phyloP scores from a whole-genome alignment of 2,888 invertebrate genomes.

The Beris chalybata region DNA sequence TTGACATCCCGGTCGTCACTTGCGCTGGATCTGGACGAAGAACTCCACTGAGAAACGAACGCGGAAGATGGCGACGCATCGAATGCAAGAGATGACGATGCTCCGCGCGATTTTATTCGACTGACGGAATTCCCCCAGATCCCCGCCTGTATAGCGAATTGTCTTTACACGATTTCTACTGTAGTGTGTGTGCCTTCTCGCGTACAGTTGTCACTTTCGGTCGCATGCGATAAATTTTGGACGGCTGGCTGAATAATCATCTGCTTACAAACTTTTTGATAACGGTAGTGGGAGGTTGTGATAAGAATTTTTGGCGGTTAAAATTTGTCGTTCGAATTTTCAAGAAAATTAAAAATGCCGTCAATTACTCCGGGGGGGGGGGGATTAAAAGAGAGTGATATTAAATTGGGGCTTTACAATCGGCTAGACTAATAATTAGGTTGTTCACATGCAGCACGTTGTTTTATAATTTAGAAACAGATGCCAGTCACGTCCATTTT shows the following conservation, averaged over 20 bases:
- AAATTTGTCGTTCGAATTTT: too few relatives aligned
- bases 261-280: too few relatives aligned
- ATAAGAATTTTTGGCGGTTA: too few relatives aligned
- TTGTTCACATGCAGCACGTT: too few relatives aligned
- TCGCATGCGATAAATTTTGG: conserved; percentile 11
- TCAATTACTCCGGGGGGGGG: too few relatives aligned
- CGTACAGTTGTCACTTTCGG: not conserved
- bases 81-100: conserved; percentile 6
- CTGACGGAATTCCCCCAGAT: not conserved
- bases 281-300: too few relatives aligned
- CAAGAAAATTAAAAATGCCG: too few relatives aligned
- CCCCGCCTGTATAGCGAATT: conserved; percentile 7
- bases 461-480: too few relatives aligned
- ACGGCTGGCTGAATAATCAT: not conserved
- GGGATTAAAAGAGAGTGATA: too few relatives aligned
- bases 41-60: conserved; percentile 23
- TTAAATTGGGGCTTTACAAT: too few relatives aligned
- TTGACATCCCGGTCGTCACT: conserved; percentile 10
- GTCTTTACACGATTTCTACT: not conserved
- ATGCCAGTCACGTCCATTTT: too few relatives aligned
- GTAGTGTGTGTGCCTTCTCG: not conserved
- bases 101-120: conserved; percentile 19
- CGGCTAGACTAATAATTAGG: too few relatives aligned
- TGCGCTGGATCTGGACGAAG: conserved; percentile 11
- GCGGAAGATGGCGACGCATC: conserved; percentile 32